Evolutionary conservation across 2,113 vertebrate genomes (phyloP).

Genomic region (Origma solitaria): DNA sequence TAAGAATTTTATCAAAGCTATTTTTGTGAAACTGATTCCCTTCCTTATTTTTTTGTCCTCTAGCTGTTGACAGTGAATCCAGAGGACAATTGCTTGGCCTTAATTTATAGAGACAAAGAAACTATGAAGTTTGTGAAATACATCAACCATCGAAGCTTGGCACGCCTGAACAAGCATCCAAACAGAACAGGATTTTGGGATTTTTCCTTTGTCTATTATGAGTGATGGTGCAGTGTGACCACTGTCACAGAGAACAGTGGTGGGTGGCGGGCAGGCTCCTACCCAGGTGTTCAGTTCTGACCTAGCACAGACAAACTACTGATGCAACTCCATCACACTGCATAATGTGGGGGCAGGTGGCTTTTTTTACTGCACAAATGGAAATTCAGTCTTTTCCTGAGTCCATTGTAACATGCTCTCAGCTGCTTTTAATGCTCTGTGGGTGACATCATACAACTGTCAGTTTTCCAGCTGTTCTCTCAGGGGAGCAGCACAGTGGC

Average conservation of each 20-base stretch:
- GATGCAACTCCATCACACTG: not conserved
- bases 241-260: not conserved
- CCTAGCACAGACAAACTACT: not conserved
- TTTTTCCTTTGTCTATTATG: slow-evolving; percentile 92
- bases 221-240: slow-evolving; percentile 68
- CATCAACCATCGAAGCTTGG: slow-evolving; percentile 82
- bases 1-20: not conserved
- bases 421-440: fast-evolving
- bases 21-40: not conserved
- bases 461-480: not conserved
- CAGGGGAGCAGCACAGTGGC: not conserved
- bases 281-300: fast-evolving
- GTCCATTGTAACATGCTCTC: fast-evolving
- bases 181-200: slow-evolving; percentile 79
- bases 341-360: fast-evolving
- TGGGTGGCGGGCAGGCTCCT: not conserved
- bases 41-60: not conserved
- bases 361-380: not conserved
- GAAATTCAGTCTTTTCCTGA: not conserved
- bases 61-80: slow-evolving; percentile 91
- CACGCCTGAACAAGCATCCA: slow-evolving; percentile 30
- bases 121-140: slow-evolving; percentile 96
- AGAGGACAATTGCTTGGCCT: slow-evolving; percentile 89
- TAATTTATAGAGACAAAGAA: slow-evolving; percentile 94
- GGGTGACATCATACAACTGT: not conserved